These are phyloP conservation scores for Torymus auratus DNA, from an alignment of 2,888 invertebrate genomes.

Conservation along the genomic window DNA sequence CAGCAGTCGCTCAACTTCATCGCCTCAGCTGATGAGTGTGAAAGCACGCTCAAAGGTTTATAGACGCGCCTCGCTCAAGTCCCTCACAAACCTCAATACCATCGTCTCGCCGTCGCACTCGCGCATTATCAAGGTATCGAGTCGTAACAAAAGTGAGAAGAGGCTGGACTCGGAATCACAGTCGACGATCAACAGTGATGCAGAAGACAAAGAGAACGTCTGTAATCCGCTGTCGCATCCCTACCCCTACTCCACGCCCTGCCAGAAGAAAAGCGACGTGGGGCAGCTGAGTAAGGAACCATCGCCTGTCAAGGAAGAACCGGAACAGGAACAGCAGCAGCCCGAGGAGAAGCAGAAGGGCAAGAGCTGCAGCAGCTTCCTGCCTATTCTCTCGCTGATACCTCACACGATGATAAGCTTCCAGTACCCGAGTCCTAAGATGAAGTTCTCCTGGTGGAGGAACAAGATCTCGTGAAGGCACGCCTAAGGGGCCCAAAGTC, in stretches of 20 bases:
- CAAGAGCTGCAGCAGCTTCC: constrained; percentile 70
- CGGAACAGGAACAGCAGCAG: constrained; percentile 45
- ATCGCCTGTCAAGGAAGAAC: constrained; percentile 11
- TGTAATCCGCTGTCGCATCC: constrained; percentile 12
- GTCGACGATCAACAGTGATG: constrained; percentile 58
- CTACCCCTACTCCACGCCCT: constrained; percentile 72
- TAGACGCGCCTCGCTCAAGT: constrained; percentile 71
- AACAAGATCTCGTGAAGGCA: constrained; percentile 82
- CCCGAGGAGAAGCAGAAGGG: constrained; percentile 64
- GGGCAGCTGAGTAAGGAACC: neutral
- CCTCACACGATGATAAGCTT: constrained; percentile 73
- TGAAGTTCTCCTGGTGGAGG: constrained; percentile 82
- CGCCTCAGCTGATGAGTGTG: constrained; percentile 67
- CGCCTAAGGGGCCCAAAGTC: constrained; percentile 67
- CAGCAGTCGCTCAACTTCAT: constrained; percentile 67
- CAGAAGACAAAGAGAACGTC: constrained; percentile 1
- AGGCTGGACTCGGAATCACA: neutral
- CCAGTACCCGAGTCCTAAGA: constrained; percentile 77
- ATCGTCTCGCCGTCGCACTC: constrained; percentile 56
- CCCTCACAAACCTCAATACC: constrained; percentile 46
- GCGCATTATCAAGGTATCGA: constrained; percentile 37
- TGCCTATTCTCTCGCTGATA: constrained; percentile 72
- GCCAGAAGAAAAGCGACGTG: constrained; percentile 59
- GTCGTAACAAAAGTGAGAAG: constrained; percentile 8
- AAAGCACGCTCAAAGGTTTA: constrained; percentile 71